Evolutionary conservation across 2,797 vertebrate genomes (phyloP).

Genomic region (Sebastes flavidus): DNA sequence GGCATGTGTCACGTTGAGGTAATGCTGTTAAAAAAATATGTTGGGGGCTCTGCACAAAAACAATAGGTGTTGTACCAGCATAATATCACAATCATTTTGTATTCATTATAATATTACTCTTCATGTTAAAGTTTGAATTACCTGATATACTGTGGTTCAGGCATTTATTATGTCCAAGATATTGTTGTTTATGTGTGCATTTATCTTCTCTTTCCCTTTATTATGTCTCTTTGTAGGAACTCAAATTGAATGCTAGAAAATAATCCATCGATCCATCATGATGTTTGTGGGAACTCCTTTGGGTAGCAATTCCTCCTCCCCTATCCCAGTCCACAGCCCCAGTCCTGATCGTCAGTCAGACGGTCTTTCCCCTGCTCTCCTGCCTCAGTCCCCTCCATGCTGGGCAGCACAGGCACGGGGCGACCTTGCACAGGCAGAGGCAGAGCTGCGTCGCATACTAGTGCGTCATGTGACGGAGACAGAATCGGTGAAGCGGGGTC

Average conservation of each 20-base stretch:
- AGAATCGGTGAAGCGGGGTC: conserved; percentile 58
- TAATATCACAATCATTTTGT: not conserved
- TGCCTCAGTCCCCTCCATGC: conserved; percentile 55
- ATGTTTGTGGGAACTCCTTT: conserved; percentile 66
- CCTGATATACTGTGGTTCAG: not conserved
- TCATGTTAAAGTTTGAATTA: not conserved
- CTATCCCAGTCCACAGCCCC: conserved; percentile 34
- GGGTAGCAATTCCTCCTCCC: conserved; percentile 55
- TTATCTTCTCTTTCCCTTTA: not conserved
- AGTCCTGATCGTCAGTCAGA: conserved; percentile 46
- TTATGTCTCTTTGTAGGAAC: conserved; percentile 44
- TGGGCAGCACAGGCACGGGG: conserved; percentile 73
- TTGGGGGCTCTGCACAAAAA: not conserved
- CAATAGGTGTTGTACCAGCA: not conserved
- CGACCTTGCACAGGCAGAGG: conserved; percentile 73
- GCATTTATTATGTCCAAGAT: not conserved
- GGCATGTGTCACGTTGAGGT: too few relatives aligned
- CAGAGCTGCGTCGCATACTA: conserved; percentile 67
- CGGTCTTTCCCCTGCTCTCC: not conserved
- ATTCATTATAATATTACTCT: not conserved
- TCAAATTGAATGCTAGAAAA: not conserved
- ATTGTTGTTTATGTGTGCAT: not conserved
- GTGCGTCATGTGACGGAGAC: conserved; percentile 67
- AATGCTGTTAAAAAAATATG: not conserved
- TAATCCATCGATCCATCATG: conserved; percentile 17